Evolutionary conservation across 2,797 vertebrate species (phyloP).

Genomic region (Anguilla anguilla): DNA sequence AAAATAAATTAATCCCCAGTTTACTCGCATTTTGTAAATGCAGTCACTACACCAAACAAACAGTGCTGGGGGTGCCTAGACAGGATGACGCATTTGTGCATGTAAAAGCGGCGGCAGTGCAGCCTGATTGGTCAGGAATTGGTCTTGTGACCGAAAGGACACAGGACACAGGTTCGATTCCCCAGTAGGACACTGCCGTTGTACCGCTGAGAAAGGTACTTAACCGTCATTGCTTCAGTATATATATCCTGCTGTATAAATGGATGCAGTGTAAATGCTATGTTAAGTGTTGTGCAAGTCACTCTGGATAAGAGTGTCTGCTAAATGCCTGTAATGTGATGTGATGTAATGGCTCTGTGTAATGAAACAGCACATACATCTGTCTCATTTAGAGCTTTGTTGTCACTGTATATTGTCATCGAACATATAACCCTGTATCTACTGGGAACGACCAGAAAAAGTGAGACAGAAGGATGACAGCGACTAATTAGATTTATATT

Average conservation of each 20-base stretch:
- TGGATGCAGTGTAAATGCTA: too few species aligned
- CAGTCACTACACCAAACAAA: background rate
- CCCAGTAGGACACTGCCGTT: too few species aligned
- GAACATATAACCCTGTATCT: constrained; percentile 36
- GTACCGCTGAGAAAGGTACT: too few species aligned
- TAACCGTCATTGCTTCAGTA: too few species aligned
- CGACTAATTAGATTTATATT: constrained; percentile 47
- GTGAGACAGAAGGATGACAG: constrained; percentile 28
- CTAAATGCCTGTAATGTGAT: too few species aligned
- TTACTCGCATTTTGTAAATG: background rate
- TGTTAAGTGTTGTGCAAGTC: too few species aligned
- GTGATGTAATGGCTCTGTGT: constrained; percentile 20
- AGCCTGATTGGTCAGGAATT: too few species aligned
- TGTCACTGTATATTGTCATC: constrained; percentile 23
- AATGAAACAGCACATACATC: constrained; percentile 39
- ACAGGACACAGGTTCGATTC: too few species aligned
- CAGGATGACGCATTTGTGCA: background rate
- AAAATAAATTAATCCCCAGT: background rate
- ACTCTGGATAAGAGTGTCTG: too few species aligned
- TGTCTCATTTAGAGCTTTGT: constrained; percentile 41
- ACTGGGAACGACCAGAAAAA: constrained; percentile 21
- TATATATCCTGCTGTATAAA: too few species aligned
- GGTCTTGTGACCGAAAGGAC: too few species aligned
- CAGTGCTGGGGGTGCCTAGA: background rate
- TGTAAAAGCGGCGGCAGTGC: constrained; percentile 4